These are phyloP conservation scores for Hiodon alosoides DNA, from an alignment of 2,113 vertebrate species.

Conservation along the genomic window DNA sequence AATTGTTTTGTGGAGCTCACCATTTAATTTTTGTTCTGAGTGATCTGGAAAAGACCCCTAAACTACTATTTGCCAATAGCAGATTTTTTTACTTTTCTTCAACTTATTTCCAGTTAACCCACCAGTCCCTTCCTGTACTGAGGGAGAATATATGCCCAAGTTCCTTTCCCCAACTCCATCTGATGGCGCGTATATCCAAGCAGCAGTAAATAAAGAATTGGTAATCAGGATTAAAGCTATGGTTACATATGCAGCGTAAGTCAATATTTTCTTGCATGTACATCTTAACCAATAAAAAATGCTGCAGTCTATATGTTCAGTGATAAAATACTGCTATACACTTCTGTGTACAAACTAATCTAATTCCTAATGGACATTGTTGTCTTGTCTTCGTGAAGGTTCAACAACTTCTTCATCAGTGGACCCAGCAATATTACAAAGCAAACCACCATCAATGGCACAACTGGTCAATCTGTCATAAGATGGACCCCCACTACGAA, in stretches of 20 bases:
- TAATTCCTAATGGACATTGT: neutral
- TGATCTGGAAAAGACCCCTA: too few species aligned
- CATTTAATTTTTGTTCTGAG: too few species aligned
- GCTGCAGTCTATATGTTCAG: too few species aligned
- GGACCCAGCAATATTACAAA: constrained; percentile 43
- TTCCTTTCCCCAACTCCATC: constrained; percentile 47
- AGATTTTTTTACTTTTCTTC: neutral
- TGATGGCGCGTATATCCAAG: constrained; percentile 34
- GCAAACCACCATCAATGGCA: constrained; percentile 25
- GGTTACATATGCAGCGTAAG: constrained; percentile 39
- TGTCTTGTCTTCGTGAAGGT: constrained; percentile 32
- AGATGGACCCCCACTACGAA: constrained; percentile 43
- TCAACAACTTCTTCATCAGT: constrained; percentile 43
- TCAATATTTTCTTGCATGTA: neutral
- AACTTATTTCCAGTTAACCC: constrained; percentile 44
- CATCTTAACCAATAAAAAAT: too few species aligned
- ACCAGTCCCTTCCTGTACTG: constrained; percentile 42
- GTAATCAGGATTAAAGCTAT: constrained; percentile 47
- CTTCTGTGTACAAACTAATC: too few species aligned
- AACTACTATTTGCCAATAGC: too few species aligned
- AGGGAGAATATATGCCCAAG: constrained; percentile 46
- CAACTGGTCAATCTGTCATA: constrained; percentile 33
- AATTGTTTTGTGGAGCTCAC: too few species aligned
- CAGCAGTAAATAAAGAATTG: constrained; percentile 40
- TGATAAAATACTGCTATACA: too few species aligned